phyloP scores from a whole-genome alignment of 37 sponge, comb jelly and placozoan species.

The Eunapius fragilis region DNA sequence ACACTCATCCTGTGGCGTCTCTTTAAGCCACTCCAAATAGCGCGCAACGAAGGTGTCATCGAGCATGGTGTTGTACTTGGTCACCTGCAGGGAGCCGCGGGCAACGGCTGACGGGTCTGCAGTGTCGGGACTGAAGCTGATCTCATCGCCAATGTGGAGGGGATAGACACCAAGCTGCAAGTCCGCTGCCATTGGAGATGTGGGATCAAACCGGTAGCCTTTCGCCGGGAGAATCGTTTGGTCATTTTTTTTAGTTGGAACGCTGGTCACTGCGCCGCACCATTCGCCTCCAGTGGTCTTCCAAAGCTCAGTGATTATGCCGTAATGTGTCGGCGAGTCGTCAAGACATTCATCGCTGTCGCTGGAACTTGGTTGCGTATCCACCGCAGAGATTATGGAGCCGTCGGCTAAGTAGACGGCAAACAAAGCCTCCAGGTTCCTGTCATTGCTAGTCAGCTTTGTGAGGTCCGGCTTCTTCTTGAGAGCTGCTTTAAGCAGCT shows the following conservation, averaged over 20 bases:
- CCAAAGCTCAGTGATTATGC: constrained; percentile 13
- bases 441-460: neutral
- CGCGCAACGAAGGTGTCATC: neutral
- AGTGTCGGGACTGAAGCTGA: neutral
- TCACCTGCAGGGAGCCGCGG: neutral
- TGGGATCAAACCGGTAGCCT: neutral
- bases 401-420: neutral
- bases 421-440: neutral
- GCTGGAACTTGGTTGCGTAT: neutral
- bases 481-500: neutral
- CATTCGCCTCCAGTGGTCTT: neutral
- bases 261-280: neutral
- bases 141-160: neutral
- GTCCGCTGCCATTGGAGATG: neutral
- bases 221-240: neutral
- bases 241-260: neutral
- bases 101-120: neutral
- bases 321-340: neutral
- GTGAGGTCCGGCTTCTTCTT: neutral
- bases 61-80: constrained; percentile 2
- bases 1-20: neutral
- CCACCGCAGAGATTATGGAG: neutral
- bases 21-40: neutral
- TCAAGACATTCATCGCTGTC: neutral
- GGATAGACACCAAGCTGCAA: neutral